Base-by-base conservation (phyloP, 2,113 vertebrate species). In the Thermophis baileyi region DNA sequence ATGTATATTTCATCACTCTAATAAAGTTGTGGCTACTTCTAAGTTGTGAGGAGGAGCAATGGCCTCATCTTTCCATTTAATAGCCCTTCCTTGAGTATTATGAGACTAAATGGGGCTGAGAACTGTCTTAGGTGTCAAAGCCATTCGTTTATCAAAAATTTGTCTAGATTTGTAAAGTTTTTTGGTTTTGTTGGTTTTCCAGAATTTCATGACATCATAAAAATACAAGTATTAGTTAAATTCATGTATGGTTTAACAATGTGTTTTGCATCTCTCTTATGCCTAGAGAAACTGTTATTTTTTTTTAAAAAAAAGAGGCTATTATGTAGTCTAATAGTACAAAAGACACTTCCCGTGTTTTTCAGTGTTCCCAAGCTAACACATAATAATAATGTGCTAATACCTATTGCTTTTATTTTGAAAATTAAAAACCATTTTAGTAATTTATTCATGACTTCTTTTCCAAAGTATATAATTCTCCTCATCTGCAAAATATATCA, bases 361-460 rank as follows among this genome's bases (percentile, higher is more conserved):
- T 88, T 63, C 22, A n/a, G 46, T 96, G 94, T 91, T 95, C 94
- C 93, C 94, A 95, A 96, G 63, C 87, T 97, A 94, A 95, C 91
- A 93, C 96, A 91, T 60, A 96, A 94, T 95, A 97, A 96, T 97
- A 96, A 97, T 96, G 94, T 95, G 95, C 94, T 96, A 94, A 92
- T 96, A 96, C 95, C 93, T 96, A 96, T 97, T 97, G 95, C 95
- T 95, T 95, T 95, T 95, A 93, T 93, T 95, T 95, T 81, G 95
- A 96, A 96, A 90, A 93, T 90, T 90, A 90, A 87, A 96, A 96
- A 94, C 94, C 94, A 94, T 95, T 95, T 96, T 96, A 96, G 96
- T 96, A 96, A 96, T 97, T 97, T 96, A 96, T 97, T 96, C 96
- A 96, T 93, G 90, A 92, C 92, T 96, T 96, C 96, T 97, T 95